These are phyloP conservation scores for Eidolon helvum DNA, from an alignment of 2,113 vertebrate genomes.

Conservation along the genomic window DNA sequence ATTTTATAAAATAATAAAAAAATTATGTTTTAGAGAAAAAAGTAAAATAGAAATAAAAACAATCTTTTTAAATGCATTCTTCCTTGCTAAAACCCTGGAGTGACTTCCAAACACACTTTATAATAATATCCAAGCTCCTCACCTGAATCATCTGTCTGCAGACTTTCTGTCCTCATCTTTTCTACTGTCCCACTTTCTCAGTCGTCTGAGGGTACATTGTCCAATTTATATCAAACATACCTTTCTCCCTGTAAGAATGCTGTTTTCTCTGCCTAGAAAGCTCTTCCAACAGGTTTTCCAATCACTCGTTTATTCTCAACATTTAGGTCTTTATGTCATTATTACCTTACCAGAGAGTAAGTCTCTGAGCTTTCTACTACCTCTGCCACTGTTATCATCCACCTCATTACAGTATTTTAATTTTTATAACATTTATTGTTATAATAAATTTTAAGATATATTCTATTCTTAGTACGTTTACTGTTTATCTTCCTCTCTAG, in stretches of 20 bases:
- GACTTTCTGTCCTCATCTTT: not conserved
- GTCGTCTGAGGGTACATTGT: not conserved
- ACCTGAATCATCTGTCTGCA: not conserved
- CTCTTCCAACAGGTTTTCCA: not conserved
- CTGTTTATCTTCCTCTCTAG: not conserved
- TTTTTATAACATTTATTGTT: not conserved
- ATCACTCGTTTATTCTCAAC: not conserved
- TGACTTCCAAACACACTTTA: not conserved
- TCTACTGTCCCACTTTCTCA: not conserved
- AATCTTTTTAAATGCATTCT: not conserved
- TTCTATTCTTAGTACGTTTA: not conserved
- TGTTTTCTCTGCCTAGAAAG: not conserved
- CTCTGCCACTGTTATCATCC: not conserved
- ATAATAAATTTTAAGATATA: not conserved
- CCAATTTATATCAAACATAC: not conserved
- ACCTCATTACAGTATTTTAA: not conserved
- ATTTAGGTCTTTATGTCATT: not conserved
- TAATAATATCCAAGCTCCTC: not conserved
- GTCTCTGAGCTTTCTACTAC: not conserved
- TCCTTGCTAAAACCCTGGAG: not conserved
- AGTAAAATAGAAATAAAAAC: not conserved
- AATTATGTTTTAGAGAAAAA: not conserved
- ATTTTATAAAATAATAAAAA: not conserved
- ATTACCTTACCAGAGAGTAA: not conserved
- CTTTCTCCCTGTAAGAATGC: fast-evolving